Conservation (phyloP, 2,888 invertebrate genomes). For the Antheraea yamamai region DNA sequence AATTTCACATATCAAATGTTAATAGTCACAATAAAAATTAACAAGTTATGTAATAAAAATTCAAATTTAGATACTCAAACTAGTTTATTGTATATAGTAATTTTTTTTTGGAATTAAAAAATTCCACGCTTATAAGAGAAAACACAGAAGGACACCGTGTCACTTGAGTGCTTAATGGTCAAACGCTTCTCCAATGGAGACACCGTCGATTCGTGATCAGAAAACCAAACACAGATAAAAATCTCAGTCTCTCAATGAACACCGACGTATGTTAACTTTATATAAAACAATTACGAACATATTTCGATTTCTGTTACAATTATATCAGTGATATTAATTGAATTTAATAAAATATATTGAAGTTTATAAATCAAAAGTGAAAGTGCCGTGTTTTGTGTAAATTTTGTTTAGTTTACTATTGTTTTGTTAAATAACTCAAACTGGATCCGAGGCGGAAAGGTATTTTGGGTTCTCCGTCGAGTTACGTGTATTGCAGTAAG, state of each 20-base stretch:
- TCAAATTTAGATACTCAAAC: not conserved
- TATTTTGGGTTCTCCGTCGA: slow-evolving; percentile 51
- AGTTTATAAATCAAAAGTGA: slow-evolving; percentile 33
- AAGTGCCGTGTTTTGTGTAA: slow-evolving; percentile 30
- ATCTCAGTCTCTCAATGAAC: slow-evolving; percentile 54
- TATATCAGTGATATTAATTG: not conserved
- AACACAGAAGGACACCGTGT: slow-evolving; percentile 27
- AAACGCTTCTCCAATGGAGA: slow-evolving; percentile 37
- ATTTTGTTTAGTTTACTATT: slow-evolving; percentile 28
- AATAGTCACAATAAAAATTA: not conserved
- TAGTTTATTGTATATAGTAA: not conserved
- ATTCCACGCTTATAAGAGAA: not conserved
- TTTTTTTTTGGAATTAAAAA: not conserved
- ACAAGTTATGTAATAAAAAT: not conserved
- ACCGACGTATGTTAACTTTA: slow-evolving; percentile 32
- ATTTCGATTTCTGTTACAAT: not conserved
- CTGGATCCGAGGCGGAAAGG: slow-evolving; percentile 65
- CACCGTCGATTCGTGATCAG: slow-evolving; percentile 64
- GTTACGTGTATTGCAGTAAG: slow-evolving; percentile 46
- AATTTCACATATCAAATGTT: not conserved
- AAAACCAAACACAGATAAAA: slow-evolving; percentile 61
- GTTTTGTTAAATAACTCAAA: slow-evolving; percentile 37
- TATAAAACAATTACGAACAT: slow-evolving; percentile 20
- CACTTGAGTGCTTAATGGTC: slow-evolving; percentile 22
- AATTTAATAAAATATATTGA: slow-evolving; percentile 18